Percentiles rank a stretch among this genome's conserved stretches.
phyloP scores from a whole-genome alignment of 2,113 vertebrate genomes.

The Plestiodon gilberti region DNA sequence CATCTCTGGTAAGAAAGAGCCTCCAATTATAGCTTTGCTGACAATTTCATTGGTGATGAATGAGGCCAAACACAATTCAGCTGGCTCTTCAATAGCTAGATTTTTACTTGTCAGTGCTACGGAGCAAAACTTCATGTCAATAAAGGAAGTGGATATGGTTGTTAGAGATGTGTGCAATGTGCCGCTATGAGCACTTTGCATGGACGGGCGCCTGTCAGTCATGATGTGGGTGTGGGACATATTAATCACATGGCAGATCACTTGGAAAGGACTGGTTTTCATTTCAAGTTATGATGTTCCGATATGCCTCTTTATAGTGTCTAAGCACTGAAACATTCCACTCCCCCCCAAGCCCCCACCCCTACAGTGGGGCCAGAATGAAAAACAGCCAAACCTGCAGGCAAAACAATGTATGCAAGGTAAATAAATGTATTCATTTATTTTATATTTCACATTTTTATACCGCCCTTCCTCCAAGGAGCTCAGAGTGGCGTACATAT shows the following conservation, averaged over 20 bases:
- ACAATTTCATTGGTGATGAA: constrained; percentile 32
- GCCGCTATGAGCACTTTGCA: neutral
- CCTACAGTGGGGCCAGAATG: neutral
- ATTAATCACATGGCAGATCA: constrained; percentile 16
- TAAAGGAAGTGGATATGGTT: constrained; percentile 43
- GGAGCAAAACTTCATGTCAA: constrained; percentile 42
- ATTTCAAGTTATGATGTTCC: neutral
- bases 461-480: no score
- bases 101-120: constrained; percentile 9
- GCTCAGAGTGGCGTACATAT: no score
- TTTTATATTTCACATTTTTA: neutral
- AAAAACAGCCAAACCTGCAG: neutral
- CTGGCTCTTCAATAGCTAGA: constrained; percentile 26
- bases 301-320: neutral
- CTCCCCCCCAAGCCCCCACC: constrained; percentile 9
- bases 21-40: constrained; percentile 35
- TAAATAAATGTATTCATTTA: neutral
- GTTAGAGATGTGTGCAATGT: neutral
- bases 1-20: neutral
- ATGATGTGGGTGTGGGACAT: neutral
- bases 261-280: constrained; percentile 38
- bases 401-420: neutral
- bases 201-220: constrained; percentile 25
- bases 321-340: neutral
- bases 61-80: constrained; percentile 34